Evolutionary conservation across 2,888 invertebrate genomes (phyloP), one percentile per base, ranked within the genome.

Genomic region (Drosophila fungiperda): DNA sequence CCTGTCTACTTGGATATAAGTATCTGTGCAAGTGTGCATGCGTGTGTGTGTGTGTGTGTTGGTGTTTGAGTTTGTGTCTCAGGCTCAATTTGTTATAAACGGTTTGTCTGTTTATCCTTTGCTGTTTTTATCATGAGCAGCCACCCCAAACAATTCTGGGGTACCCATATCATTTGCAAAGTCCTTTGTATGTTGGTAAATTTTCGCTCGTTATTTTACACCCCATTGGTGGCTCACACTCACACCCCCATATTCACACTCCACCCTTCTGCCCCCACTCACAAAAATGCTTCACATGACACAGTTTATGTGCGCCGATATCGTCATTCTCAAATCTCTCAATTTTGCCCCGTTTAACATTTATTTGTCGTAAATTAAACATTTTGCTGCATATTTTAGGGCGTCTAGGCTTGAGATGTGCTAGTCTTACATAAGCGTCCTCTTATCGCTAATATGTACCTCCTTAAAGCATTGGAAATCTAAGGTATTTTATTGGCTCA

Each of bases 291-390:
- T 33, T 36, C 70, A 72, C 67, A 49, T 87, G 83, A 83, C 84
- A 85, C 85, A 82, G 74, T 87, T 87, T 88, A 85, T 83, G 80
- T 77, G 66, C 70, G 54, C 54, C 58, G 45, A 83, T 87, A 88
- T 83, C 87, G 84, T 83, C 75, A 80, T 71, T 88, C 76, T 66
- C 74, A 74, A 90, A 87, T 87, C 90, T 86, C 90, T 88, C 78
- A 87, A 87, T 87, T 83, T 80, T 78, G 72, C 29, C 70, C 70
- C 84, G 82, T 82, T 87, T 88, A 89, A 89, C 90, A 87, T 90
- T 90, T 89, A 82, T 90, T 79, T 79, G 84, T 82, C 89, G 89
- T 90, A 87, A 87, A 87, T 87, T 87, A 87, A 82, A 80, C 84
- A 79, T 86, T 90, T 81, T 69, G 48, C 8, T 70, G 76, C 69